phyloP scores from a whole-genome alignment of 2,113 vertebrate species.

The Picathartes gymnocephalus region DNA sequence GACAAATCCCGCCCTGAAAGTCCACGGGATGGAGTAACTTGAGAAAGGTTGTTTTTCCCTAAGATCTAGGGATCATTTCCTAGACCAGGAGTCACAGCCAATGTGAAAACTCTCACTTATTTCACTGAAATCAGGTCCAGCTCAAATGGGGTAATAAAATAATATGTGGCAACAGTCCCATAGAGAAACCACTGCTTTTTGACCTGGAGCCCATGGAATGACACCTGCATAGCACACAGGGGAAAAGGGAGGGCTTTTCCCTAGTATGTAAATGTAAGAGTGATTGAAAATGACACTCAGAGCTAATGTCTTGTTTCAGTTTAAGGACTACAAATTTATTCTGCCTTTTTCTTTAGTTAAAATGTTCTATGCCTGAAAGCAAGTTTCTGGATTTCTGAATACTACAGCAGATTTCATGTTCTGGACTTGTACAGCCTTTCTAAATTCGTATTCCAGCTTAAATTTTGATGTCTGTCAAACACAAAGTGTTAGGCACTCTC shows the following conservation, averaged over 20 bases:
- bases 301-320: neutral
- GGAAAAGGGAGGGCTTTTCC: neutral
- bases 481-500: slow-evolving; percentile 19
- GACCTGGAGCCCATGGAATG: neutral
- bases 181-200: neutral
- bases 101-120: neutral
- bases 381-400: neutral
- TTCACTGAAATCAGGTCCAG: neutral
- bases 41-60: neutral
- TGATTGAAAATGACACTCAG: neutral
- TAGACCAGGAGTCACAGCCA: neutral
- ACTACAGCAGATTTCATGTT: neutral
- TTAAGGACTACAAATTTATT: neutral
- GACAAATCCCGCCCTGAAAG: neutral
- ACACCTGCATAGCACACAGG: neutral
- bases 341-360: neutral
- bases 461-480: neutral
- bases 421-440: neutral
- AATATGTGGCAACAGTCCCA: neutral
- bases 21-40: neutral
- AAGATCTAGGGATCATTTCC: neutral
- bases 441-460: neutral
- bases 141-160: neutral
- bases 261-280: neutral
- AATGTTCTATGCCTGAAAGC: neutral